A percentile compares a stretch with the other conserved stretches of the same genome.
Conservation (phyloP, 2,888 invertebrate species). For the Latrodectus hesperus region DNA sequence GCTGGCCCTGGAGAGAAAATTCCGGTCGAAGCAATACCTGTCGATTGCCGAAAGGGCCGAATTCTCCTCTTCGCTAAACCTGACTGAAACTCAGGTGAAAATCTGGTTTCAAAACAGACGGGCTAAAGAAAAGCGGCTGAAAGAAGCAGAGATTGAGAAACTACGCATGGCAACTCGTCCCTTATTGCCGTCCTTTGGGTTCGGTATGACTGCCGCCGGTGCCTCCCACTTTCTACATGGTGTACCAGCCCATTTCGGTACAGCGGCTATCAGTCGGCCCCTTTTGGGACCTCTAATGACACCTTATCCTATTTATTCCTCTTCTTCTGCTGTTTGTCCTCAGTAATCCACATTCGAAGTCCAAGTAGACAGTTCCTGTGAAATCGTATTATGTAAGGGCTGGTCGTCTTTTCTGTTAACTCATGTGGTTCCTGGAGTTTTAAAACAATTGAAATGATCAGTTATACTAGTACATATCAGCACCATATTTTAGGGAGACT, state of each 20-base stretch:
- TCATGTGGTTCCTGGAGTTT: too few relatives aligned
- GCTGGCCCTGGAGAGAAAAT: constrained; percentile 92
- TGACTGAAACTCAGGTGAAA: constrained; percentile 96
- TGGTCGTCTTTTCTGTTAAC: not conserved
- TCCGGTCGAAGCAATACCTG: constrained; percentile 93
- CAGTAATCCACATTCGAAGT: constrained; percentile 37
- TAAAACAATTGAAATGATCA: too few relatives aligned
- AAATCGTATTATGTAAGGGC: constrained; percentile 4
- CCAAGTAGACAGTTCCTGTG: constrained; percentile 32
- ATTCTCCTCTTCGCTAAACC: constrained; percentile 90
- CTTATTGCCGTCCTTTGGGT: constrained; percentile 82
- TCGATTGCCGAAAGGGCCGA: constrained; percentile 96
- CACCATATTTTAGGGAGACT: too few relatives aligned
- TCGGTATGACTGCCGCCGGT: constrained; percentile 57
- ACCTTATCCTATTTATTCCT: constrained; percentile 67
- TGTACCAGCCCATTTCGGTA: constrained; percentile 51
- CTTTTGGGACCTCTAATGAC: constrained; percentile 59
- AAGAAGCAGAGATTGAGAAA: constrained; percentile 96
- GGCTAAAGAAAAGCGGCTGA: constrained; percentile 96
- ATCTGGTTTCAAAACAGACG: constrained; percentile 72
- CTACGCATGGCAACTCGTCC: constrained; percentile 89
- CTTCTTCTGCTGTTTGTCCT: constrained; percentile 56
- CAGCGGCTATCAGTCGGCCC: constrained; percentile 38
- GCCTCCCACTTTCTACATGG: constrained; percentile 54
- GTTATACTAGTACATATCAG: too few relatives aligned